Percentiles rank a stretch among this genome's conserved stretches.
Conservation (phyloP, 1,140 invertebrate genomes). For the Drosophila watanabei region DNA sequence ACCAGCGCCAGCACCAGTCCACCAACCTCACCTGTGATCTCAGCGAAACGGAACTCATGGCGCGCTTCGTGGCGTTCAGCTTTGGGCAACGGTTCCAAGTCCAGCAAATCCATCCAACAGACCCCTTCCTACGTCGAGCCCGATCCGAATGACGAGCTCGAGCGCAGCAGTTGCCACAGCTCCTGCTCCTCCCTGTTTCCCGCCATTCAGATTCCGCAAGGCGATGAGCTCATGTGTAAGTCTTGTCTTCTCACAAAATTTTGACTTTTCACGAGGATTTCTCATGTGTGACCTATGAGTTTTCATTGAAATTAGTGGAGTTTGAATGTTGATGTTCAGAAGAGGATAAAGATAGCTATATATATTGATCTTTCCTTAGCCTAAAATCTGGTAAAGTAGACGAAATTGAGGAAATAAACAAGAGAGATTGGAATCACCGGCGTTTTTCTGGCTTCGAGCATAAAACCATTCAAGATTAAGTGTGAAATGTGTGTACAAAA, state of each 20-base stretch:
- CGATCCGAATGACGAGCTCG: constrained; percentile 10
- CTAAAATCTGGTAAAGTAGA: background rate
- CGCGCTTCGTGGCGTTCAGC: constrained; percentile 73
- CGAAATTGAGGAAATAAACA: background rate
- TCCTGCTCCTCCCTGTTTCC: constrained; percentile 14
- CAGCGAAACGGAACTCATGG: constrained; percentile 78
- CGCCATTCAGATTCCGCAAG: constrained; percentile 41
- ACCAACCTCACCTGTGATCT: constrained; percentile 76
- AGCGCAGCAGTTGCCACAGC: constrained; percentile 20
- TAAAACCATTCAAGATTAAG: background rate
- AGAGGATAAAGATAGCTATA: background rate
- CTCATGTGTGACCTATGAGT: background rate
- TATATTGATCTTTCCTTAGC: background rate
- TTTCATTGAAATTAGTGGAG: no score
- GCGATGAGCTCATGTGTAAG: constrained; percentile 50
- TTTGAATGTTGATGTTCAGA: background rate
- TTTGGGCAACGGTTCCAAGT: constrained; percentile 52
- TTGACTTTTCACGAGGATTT: no score
- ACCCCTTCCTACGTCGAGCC: constrained; percentile 2
- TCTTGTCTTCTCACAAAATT: background rate
- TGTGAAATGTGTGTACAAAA: constrained; percentile 10
- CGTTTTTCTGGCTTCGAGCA: background rate
- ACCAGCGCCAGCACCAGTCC: constrained; percentile 85
- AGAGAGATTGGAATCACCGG: background rate
- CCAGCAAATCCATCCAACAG: constrained; percentile 24